Base-by-base conservation (phyloP, 2,888 invertebrate species). In the Macrosoma leucophasiata region DNA sequence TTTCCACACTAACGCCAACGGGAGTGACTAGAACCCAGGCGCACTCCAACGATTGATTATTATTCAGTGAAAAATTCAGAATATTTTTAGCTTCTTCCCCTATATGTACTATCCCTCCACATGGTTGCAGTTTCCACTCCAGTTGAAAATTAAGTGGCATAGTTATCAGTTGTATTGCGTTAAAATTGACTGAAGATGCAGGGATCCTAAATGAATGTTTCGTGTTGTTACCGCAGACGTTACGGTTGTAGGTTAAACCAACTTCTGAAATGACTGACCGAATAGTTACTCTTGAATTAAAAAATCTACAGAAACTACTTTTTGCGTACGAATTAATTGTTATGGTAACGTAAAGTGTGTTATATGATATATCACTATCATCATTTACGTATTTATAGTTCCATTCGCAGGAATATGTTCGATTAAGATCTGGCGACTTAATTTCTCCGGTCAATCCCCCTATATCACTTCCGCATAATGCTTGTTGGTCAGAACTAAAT, bases 11-110 rank as follows among this genome's bases (percentile, higher is more conserved):
- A 33, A 58, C 65, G 18, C 68, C 74, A 12, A 58, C 52, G 1
- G 76, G 65, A 21, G 70, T 72, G 7, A 72, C 62, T 1, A 93
- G 54, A 12, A 82, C 55, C 95, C 95, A 96, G 0, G 86, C 86
- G 65, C 97, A 97, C 52, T 91, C 88, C 8, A 90, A 52, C 0
- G 81, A 65, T 7, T 74, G 71, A 1, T 63, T 54, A 27, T 72
- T 48, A 49, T 76, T 78, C 25, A 57, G 54, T 1, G 86, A 85
- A 38, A 89, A 23, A 20, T 70, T 50, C 26, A 78, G 41, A 28
- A 76, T 49, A 49, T 71, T 66, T 3, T 48, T 27, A 11, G 57
- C 35, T 9, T 59, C 62, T 40, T 70, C 58, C 1, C 52, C 55
- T 5, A 71, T 43, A 1, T 41, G 44, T 1, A 90, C 36, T 3